phyloP scores from a whole-genome alignment of 2,797 vertebrate species.

The Silurus aristotelis region DNA sequence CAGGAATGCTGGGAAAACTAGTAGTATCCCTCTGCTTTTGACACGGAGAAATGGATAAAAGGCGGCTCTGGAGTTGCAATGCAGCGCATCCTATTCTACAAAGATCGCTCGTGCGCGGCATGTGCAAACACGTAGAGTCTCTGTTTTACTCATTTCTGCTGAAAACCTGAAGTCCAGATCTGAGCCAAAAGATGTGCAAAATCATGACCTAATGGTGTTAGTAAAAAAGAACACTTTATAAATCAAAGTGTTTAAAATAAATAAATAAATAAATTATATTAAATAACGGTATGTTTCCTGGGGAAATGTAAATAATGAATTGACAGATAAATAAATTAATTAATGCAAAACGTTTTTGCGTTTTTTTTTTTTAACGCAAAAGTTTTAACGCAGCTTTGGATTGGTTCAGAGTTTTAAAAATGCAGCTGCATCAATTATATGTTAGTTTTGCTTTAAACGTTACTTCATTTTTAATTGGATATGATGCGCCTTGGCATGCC shows the following conservation, averaged over 20 bases:
- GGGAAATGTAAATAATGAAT: too few relatives aligned
- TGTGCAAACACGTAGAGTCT: conserved; percentile 59
- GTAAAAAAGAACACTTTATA: too few relatives aligned
- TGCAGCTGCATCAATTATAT: neutral
- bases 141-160: neutral
- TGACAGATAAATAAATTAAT: neutral
- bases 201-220: neutral
- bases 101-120: conserved; percentile 38
- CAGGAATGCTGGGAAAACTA: neutral
- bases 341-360: neutral
- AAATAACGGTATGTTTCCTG: too few relatives aligned
- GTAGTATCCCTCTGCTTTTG: neutral
- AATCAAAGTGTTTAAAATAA: too few relatives aligned
- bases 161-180: neutral
- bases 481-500: neutral
- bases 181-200: neutral
- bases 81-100: conserved; percentile 59
- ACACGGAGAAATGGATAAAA: neutral
- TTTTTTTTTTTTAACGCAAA: too few relatives aligned
- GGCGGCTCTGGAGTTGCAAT: neutral
- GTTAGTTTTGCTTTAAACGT: neutral
- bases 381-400: neutral
- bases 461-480: neutral
- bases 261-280: too few relatives aligned
- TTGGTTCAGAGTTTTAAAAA: neutral